Percentiles rank a stretch among this genome's conserved stretches.
Evolutionary conservation across 2,113 vertebrate genomes (phyloP).

Genomic region (Toxotes jaculatrix): DNA sequence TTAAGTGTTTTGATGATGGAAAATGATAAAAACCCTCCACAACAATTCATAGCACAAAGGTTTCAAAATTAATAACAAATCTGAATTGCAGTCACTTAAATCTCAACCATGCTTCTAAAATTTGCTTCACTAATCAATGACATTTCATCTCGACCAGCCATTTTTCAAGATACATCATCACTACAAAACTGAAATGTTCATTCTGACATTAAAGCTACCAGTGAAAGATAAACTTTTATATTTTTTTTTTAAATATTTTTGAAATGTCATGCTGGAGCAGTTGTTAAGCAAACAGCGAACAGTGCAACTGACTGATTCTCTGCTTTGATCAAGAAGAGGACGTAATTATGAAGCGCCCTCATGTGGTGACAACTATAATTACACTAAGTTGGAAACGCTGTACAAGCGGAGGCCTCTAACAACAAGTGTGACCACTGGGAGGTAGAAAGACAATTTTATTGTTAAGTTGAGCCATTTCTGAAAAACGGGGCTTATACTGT

Average conservation of each 20-base stretch:
- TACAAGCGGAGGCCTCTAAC: background rate
- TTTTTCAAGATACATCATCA: background rate
- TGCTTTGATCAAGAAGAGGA: no score
- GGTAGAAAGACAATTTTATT: slow-evolving; percentile 70
- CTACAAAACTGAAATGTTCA: background rate
- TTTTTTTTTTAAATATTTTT: background rate
- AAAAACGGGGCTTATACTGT: slow-evolving; percentile 11
- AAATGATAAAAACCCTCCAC: background rate
- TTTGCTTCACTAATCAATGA: no score
- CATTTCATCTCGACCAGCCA: background rate
- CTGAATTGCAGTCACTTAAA: background rate
- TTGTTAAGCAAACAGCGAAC: background rate
- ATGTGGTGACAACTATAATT: slow-evolving; percentile 14
- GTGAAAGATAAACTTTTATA: background rate
- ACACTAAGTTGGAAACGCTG: background rate
- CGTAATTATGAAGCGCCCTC: slow-evolving; percentile 14
- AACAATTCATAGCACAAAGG: background rate
- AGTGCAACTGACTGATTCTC: background rate
- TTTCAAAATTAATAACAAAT: background rate
- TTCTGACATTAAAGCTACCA: background rate
- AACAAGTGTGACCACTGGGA: slow-evolving; percentile 8
- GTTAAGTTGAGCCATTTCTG: slow-evolving; percentile 40
- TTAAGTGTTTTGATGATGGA: background rate
- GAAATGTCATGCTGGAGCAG: background rate
- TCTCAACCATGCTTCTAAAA: background rate